These are phyloP conservation scores for Phasianus colchicus DNA, from an alignment of 2,113 vertebrate species.

Conservation along the genomic window DNA sequence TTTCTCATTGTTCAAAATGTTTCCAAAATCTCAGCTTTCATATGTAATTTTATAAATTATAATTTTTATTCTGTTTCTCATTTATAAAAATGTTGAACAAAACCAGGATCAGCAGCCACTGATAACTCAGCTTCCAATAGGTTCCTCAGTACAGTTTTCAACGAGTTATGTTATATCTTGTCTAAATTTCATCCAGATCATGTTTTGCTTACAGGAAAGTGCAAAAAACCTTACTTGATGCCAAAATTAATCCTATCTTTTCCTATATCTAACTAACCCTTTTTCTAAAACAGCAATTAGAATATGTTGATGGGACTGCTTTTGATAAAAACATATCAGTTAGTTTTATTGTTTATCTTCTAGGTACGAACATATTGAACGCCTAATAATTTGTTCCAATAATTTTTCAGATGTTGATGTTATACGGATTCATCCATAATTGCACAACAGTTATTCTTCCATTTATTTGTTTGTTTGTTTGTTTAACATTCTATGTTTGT, in stretches of 20 bases:
- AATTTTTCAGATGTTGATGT: conserved; percentile 6
- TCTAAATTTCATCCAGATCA: conserved; percentile 6
- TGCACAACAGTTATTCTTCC: neutral
- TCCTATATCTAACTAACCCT: neutral
- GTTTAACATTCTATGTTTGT: neutral
- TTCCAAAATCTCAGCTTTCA: neutral
- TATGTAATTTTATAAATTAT: neutral
- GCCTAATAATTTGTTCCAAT: neutral
- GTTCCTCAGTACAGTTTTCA: neutral
- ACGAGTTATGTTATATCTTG: neutral
- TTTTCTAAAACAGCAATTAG: conserved; percentile 49
- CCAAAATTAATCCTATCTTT: conserved; percentile 37
- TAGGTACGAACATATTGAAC: neutral
- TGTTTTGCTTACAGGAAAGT: neutral
- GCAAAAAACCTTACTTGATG: conserved; percentile 52
- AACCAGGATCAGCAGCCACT: neutral
- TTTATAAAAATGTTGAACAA: neutral
- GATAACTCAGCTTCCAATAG: neutral
- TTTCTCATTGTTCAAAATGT: neutral
- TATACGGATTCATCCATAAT: neutral
- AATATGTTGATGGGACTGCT: conserved; percentile 1
- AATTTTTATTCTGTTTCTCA: neutral
- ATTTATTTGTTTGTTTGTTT: neutral
- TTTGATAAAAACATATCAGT: neutral
- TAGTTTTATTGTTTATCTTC: neutral